Conservation (phyloP, 2,113 vertebrate species). For the Myiozetetes cayanensis region DNA sequence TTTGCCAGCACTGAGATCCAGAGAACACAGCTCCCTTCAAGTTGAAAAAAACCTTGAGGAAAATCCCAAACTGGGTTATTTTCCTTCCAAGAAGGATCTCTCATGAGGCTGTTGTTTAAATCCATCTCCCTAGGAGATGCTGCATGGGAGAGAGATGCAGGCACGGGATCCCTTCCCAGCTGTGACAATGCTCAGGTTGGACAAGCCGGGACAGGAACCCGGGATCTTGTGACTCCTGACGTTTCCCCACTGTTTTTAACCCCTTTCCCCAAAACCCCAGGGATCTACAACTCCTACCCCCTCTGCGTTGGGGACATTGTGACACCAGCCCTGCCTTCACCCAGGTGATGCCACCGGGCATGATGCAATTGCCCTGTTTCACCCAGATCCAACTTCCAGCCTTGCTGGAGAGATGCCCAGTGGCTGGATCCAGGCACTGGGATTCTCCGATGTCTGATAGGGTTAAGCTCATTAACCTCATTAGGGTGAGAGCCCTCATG, state of each 20-base stretch:
- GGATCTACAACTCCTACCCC: neutral
- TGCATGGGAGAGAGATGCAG: neutral
- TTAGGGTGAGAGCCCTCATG: neutral
- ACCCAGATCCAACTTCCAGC: neutral
- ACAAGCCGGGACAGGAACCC: neutral
- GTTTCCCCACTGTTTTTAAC: neutral
- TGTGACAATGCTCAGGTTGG: accelerated
- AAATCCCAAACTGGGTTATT: neutral
- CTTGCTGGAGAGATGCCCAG: neutral
- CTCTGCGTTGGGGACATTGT: accelerated
- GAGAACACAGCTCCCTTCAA: neutral
- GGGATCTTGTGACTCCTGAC: neutral
- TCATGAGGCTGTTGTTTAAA: neutral
- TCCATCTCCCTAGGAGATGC: neutral
- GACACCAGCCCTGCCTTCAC: neutral
- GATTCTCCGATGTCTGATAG: neutral
- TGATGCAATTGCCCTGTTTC: neutral
- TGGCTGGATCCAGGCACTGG: accelerated
- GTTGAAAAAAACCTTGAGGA: neutral
- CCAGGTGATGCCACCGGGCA: neutral
- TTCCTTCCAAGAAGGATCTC: neutral
- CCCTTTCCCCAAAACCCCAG: neutral
- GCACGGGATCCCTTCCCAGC: neutral
- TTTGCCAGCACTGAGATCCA: neutral
- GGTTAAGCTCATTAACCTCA: neutral